Conservation (phyloP, 2,888 invertebrate species). For the Aricia artaxerxes region DNA sequence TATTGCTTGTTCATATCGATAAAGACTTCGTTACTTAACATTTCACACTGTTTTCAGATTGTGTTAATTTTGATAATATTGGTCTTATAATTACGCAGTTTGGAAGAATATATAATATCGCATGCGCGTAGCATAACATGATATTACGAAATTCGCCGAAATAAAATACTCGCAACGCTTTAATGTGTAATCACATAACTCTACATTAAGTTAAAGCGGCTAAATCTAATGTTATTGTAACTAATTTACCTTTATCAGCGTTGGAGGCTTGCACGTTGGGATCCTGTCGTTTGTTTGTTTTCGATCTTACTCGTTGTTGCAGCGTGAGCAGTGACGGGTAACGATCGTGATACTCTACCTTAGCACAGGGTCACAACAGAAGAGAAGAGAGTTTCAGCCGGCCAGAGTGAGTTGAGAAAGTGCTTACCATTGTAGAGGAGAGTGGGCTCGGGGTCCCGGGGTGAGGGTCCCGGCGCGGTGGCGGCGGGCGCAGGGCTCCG, state of each 20-base stretch:
- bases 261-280: neutral
- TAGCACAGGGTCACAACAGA: neutral
- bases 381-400: neutral
- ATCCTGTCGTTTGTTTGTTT: neutral
- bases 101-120: conserved; percentile 47
- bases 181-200: conserved; percentile 36
- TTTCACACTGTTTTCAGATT: neutral
- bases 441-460: conserved; percentile 85
- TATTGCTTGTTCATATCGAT: conserved; percentile 23
- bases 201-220: neutral
- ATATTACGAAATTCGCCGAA: conserved; percentile 59
- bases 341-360: neutral
- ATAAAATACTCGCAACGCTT: conserved; percentile 54
- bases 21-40: conserved; percentile 2
- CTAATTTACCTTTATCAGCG: conserved; percentile 17
- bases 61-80: conserved; percentile 2
- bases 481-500: conserved; percentile 77
- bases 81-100: neutral
- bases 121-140: conserved; percentile 52
- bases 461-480: conserved; percentile 85
- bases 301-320: neutral
- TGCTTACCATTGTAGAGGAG: conserved; percentile 88
- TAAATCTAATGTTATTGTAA: neutral
- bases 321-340: neutral
- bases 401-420: neutral